Conservation (phyloP, 2,113 vertebrate species). For the Athene cunicularia region DNA sequence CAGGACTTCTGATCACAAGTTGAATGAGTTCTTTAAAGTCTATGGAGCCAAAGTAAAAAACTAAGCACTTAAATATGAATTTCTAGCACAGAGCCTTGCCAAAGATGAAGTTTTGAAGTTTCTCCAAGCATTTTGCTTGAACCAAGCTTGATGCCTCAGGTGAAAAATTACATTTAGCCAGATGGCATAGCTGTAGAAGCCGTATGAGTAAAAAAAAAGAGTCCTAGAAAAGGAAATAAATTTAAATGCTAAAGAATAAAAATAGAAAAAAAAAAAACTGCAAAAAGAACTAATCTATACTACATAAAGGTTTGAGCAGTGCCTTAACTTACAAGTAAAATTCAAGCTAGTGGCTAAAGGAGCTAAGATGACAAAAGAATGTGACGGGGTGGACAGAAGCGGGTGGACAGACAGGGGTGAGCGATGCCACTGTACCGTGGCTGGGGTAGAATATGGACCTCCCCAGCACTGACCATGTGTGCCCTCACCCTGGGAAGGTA, state of each 20-base stretch:
- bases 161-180: slow-evolving; percentile 44
- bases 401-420: background rate
- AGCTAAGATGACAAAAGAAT: background rate
- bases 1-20: background rate
- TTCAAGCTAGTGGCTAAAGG: background rate
- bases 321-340: background rate
- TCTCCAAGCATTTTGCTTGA: slow-evolving; percentile 10
- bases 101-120: slow-evolving; percentile 22
- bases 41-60: background rate
- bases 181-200: slow-evolving; percentile 25
- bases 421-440: background rate
- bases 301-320: background rate
- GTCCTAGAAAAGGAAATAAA: background rate
- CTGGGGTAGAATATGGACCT: background rate
- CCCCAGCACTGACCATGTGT: background rate
- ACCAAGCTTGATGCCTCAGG: slow-evolving; percentile 2
- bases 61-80: background rate
- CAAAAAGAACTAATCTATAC: background rate
- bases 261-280: background rate
- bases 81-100: background rate
- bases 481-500: background rate
- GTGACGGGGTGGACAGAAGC: fast-evolving
- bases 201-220: background rate
- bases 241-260: slow-evolving; percentile 10
- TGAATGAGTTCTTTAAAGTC: background rate